Conservation (phyloP, 2,888 invertebrate genomes). For the Eremobia ochroleuca region DNA sequence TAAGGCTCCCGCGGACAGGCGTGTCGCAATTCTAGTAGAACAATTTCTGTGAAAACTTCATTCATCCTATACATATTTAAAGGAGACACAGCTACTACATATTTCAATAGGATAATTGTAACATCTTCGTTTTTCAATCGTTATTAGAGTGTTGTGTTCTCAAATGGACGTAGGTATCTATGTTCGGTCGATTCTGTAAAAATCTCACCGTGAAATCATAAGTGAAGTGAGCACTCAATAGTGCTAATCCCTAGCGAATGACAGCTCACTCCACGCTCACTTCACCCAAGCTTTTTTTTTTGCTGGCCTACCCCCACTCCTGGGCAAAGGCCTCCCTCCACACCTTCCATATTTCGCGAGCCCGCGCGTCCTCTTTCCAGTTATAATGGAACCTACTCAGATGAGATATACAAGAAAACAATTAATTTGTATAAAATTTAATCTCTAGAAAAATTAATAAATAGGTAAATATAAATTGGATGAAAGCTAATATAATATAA, state of each 20-base stretch:
- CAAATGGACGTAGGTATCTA: not conserved
- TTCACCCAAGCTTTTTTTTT: no score
- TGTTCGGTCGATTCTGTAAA: no score
- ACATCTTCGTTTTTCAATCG: not conserved
- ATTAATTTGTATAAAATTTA: not conserved
- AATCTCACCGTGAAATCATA: no score
- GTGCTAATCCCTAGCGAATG: no score
- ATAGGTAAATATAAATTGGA: not conserved
- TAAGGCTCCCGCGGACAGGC: not conserved
- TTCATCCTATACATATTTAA: not conserved
- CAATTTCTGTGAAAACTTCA: not conserved
- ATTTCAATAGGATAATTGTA: not conserved
- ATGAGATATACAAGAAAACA: no score
- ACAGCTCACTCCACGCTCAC: no score
- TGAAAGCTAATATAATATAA: constrained; percentile 13
- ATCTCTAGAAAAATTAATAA: not conserved
- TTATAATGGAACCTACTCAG: no score
- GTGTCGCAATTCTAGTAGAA: not conserved
- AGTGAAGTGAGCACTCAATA: no score
- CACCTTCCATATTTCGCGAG: no score
- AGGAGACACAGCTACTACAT: not conserved
- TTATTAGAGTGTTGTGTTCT: not conserved
- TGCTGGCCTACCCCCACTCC: no score
- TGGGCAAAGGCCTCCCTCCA: no score
- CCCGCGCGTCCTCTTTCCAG: no score